Evolutionary conservation across 2,888 invertebrate genomes (phyloP), one percentile per base, ranked within the genome.

Genomic region (Lacanobia oleracea): DNA sequence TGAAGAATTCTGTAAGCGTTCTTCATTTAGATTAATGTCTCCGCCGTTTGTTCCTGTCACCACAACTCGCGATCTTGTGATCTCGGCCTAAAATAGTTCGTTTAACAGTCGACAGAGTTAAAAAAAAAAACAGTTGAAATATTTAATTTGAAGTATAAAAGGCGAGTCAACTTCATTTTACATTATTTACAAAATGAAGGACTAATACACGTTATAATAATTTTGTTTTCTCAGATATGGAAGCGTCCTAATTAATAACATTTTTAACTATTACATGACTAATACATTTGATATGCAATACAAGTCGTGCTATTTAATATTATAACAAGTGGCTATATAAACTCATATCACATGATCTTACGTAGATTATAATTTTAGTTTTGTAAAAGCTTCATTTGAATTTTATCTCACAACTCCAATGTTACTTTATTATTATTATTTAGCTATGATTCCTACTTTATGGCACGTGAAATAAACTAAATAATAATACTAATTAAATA

Each of bases 301-400:
- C 92, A 94, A 91, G 92, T 93, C 90, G 95, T 95, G 94, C 95
- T 94, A 94, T 91, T 90, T 89, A 92, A 88, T 87, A 88, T 91
- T 89, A 93, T 95, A 95, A 95, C 95, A 94, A 95, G 95, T 94
- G 94, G 92, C 90, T 94, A 94, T 91, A 93, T 82, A 87, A 93
- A 93, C 91, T 92, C 93, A 93, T 95, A 96, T 96, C 95, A 96
- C 95, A 96, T 89, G 93, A 94, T 91, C 91, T 95, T 95, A 95
- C 95, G 96, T 96, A 95, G 94, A 93, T 94, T 92, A 92, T 92
- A 93, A 90, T 64, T 87, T 91, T 89, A 88, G 77, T 88, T 91
- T 90, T 91, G 88, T 92, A 91, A 91, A 94, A 93, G 93, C 89
- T 91, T 93, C 82, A 90, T 94, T 93, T 94, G 91, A 93, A 93